Evolutionary conservation across 2,113 vertebrate genomes (phyloP).

Genomic region (Campylomormyrus numenius): DNA sequence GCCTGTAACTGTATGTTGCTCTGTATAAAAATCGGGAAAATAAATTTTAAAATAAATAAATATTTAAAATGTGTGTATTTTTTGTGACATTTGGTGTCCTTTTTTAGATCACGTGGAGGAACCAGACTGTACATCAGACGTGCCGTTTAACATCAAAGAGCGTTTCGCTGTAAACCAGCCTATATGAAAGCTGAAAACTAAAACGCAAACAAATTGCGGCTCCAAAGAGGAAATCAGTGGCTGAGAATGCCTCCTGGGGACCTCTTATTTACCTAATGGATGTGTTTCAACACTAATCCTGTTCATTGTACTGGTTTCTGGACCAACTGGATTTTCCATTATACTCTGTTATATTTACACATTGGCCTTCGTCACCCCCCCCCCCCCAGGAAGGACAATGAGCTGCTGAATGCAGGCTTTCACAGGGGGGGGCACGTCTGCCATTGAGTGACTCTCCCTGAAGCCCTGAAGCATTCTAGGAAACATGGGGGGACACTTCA

Average conservation of each 20-base stretch:
- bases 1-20: background rate
- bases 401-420: background rate
- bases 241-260: constrained; percentile 23
- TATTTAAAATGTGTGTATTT: background rate
- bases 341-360: constrained; percentile 33
- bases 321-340: constrained; percentile 41
- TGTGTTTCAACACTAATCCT: constrained; percentile 32
- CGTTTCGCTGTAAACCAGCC: background rate
- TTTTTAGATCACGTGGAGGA: background rate
- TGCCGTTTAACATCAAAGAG: background rate
- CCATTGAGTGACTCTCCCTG: constrained; percentile 14
- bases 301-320: constrained; percentile 33
- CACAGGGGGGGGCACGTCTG: background rate
- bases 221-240: background rate
- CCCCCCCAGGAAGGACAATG: constrained; percentile 11
- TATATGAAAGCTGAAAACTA: background rate
- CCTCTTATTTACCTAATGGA: constrained; percentile 33
- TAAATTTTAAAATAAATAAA: background rate
- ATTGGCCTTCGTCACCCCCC: constrained; percentile 36
- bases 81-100: background rate
- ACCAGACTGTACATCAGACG: background rate
- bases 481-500: background rate
- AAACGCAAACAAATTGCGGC: background rate
- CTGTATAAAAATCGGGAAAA: background rate
- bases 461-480: background rate